Percentiles rank a stretch among this genome's conserved stretches.
These are phyloP conservation scores for Morinoia aosen DNA, from an alignment of 2,888 invertebrate species.

Conservation along the genomic window DNA sequence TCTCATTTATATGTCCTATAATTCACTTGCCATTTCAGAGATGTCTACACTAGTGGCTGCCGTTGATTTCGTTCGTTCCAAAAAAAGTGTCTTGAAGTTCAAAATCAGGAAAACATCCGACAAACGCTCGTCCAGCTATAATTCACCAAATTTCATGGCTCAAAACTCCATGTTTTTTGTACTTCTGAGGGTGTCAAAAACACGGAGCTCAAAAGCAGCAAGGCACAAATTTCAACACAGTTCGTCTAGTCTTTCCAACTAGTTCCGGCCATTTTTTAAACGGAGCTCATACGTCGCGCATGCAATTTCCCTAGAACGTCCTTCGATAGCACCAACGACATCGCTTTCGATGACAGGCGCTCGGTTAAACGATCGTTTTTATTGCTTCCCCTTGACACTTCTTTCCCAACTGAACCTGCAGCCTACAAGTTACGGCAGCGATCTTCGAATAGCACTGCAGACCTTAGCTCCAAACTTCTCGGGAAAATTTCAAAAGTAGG, in stretches of 20 bases:
- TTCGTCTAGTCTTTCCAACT: background rate
- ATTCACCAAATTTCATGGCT: background rate
- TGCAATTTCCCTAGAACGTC: slow-evolving; percentile 6
- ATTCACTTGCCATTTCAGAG: background rate
- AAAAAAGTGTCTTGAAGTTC: background rate
- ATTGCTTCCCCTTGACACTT: slow-evolving; percentile 33
- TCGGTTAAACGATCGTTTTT: slow-evolving; percentile 40
- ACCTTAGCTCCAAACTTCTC: slow-evolving; percentile 12
- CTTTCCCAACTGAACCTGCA: slow-evolving; percentile 34
- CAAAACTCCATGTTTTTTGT: background rate
- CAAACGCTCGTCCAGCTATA: background rate
- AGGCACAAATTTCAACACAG: slow-evolving; percentile 8
- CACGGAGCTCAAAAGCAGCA: background rate
- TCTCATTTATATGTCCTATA: background rate
- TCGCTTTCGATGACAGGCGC: slow-evolving; percentile 37
- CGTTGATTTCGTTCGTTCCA: background rate
- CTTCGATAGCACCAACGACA: slow-evolving; percentile 25
- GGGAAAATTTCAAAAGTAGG: slow-evolving; percentile 24
- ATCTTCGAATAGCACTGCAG: background rate
- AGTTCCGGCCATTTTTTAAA: background rate
- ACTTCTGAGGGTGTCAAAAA: background rate
- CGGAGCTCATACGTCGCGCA: slow-evolving; percentile 10
- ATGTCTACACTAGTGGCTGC: background rate
- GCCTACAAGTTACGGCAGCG: slow-evolving; percentile 14
- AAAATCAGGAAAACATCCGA: background rate